These are phyloP conservation scores for Hipposideros larvatus DNA, from an alignment of 2,797 vertebrate species.

Conservation along the genomic window DNA sequence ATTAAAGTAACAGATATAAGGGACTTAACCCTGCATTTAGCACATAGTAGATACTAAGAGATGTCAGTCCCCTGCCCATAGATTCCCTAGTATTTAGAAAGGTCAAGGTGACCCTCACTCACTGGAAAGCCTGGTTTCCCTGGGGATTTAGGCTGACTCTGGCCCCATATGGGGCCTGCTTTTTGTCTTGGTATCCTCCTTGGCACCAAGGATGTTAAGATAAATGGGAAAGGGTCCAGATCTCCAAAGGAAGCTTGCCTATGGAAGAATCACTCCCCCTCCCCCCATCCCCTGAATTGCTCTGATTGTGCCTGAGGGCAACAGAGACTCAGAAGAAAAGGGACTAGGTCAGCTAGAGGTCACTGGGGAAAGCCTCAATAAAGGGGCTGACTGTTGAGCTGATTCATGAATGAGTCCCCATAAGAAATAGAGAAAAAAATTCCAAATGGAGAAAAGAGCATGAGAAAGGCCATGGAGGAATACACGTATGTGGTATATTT, in stretches of 20 bases:
- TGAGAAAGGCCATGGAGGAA: not conserved
- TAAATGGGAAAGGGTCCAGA: not conserved
- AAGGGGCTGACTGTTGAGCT: not conserved
- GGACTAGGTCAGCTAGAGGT: not conserved
- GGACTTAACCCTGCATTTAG: not conserved
- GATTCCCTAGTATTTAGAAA: not conserved
- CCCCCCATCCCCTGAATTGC: accelerated
- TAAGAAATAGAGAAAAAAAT: not conserved
- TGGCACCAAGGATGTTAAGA: not conserved
- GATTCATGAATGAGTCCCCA: not conserved
- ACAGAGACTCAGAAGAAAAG: not conserved
- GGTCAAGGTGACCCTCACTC: too few species aligned
- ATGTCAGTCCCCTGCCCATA: not conserved
- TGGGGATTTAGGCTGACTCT: not conserved
- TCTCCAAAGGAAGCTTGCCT: not conserved
- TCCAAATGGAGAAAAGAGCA: not conserved
- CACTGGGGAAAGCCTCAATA: not conserved
- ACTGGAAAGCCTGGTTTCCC: not conserved
- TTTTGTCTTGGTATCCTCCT: not conserved
- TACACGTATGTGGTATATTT: accelerated
- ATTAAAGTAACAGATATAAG: not conserved
- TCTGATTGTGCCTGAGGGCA: not conserved
- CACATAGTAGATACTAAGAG: not conserved
- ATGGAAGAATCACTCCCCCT: not conserved
- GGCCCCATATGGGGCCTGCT: not conserved